Base-by-base conservation (phyloP, 2,888 invertebrate genomes). In the Eupithecia centaureata region DNA sequence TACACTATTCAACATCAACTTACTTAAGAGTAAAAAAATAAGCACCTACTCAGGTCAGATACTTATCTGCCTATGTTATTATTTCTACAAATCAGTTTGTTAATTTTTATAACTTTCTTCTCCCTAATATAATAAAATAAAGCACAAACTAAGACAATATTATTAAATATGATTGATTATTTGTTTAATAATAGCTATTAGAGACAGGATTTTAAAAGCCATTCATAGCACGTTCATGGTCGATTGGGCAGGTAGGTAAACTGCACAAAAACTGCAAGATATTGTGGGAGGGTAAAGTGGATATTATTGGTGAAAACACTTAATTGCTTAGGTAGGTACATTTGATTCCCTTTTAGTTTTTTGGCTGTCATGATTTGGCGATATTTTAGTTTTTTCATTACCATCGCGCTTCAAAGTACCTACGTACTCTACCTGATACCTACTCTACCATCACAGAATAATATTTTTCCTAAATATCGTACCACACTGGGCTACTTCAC, bases 101-200 rank as follows among this genome's bases (percentile, higher is more conserved):
- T 42, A 42, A n/a, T 18, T 10, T 25, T 25, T 22, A 47, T 47
- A 54, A 54, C 54, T 28, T 56, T 56, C 32, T 47, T 8, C n/a
- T 25, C 1, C 1, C 1, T 8, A 8, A 28, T 2, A 0, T 56
- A 56, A 56, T 57, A 57, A 42, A n/a, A 61, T 68, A 47, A 58
- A 30, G 4, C 2, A 59, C 51, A 35, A 60, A 60, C 61, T 65
- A 68, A 68, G 70, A 68, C 61, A 64, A 65, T 68, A 66, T 67
- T 67, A 71, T 73, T 70, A 68, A 63, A 70, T 51, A 72, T 73
- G 71, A 71, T 74, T 32, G 62, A 74, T 72, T 68, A 59, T 67
- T 52, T 57, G 33, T 54, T 28, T 69, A 72, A 72, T 72, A 56
- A 73, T 66, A 73, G 51, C 42, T 32, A 69, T 70, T 72, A 73